Evolutionary conservation across 2,113 vertebrate genomes (phyloP).

Genomic region (Vulpes vulpes): DNA sequence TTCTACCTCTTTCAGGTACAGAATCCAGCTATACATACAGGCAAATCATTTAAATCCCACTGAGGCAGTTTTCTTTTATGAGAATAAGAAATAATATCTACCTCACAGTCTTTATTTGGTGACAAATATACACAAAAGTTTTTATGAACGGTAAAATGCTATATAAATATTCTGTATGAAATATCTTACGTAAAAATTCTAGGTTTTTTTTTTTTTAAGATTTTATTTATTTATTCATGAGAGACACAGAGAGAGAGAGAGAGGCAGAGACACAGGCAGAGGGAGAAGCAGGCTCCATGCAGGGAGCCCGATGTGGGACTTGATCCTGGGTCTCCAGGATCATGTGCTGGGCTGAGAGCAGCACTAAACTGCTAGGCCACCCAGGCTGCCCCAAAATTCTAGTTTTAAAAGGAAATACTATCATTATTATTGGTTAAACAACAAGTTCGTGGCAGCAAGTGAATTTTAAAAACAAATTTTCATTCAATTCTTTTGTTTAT

Average conservation of each 20-base stretch:
- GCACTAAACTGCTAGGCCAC: no score
- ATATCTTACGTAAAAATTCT: conserved; percentile 31
- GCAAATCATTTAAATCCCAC: conserved; percentile 37
- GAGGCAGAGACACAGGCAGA: no score
- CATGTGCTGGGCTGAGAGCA: no score
- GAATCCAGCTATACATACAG: not conserved
- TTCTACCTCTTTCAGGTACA: not conserved
- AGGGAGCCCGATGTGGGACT: no score
- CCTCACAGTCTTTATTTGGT: not conserved
- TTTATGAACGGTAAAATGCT: not conserved
- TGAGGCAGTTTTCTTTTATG: not conserved
- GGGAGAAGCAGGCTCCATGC: no score
- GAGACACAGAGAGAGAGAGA: no score
- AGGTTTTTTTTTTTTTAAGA: not conserved
- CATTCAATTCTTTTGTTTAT: conserved; percentile 50
- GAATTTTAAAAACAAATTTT: conserved; percentile 45
- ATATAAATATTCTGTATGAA: conserved; percentile 46
- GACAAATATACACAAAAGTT: not conserved
- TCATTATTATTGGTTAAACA: not conserved
- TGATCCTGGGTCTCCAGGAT: no score
- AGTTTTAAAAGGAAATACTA: conserved; percentile 29
- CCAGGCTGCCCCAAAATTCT: not conserved
- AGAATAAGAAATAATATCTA: not conserved
- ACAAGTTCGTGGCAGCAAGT: conserved; percentile 34
- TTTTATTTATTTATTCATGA: no score